These are phyloP conservation scores for Epizoanthus ramosus DNA, from an alignment of 92 coral and sea anemone genomes.

Conservation along the genomic window DNA sequence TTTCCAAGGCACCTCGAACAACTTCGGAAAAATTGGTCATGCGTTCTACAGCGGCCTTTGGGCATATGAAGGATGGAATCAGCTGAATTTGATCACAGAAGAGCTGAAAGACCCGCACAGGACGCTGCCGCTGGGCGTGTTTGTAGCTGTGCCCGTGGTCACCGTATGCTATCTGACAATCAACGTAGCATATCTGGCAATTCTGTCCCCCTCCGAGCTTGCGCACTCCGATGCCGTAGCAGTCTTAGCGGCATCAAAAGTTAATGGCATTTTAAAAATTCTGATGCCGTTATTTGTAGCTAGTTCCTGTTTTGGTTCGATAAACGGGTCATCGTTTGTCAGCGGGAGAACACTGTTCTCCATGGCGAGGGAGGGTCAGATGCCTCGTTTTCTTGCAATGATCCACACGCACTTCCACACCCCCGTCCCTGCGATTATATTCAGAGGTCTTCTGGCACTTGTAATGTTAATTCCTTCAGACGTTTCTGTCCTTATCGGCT, in stretches of 20 bases:
- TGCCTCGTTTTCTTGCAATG: slow-evolving; percentile 52
- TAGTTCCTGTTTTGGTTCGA: slow-evolving; percentile 53
- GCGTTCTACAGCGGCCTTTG: slow-evolving; percentile 63
- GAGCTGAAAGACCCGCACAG: slow-evolving; percentile 56
- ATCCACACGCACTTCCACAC: slow-evolving; percentile 51
- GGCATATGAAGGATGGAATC: slow-evolving; percentile 67
- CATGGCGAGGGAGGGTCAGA: slow-evolving; percentile 60
- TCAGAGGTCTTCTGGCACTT: slow-evolving; percentile 48
- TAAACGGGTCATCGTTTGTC: slow-evolving; percentile 43
- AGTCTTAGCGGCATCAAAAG: slow-evolving; percentile 40
- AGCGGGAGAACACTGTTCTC: slow-evolving; percentile 52
- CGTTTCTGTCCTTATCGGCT: slow-evolving; percentile 45
- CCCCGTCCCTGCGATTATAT: slow-evolving; percentile 55
- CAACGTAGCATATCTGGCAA: slow-evolving; percentile 56
- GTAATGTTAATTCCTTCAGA: slow-evolving; percentile 54
- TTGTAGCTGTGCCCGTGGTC: slow-evolving; percentile 58
- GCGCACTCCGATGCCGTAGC: slow-evolving; percentile 54
- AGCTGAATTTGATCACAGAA: slow-evolving; percentile 56
- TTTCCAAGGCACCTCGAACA: slow-evolving; percentile 33
- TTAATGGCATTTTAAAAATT: background rate
- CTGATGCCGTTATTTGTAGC: slow-evolving; percentile 63
- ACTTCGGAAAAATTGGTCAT: slow-evolving; percentile 50
- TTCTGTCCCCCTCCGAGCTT: slow-evolving; percentile 47
- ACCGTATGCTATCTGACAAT: slow-evolving; percentile 51
- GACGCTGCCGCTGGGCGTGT: slow-evolving; percentile 55